Percentiles rank a stretch among this genome's conserved stretches.
phyloP scores from a whole-genome alignment of 2,888 invertebrate genomes.

The Lysandra coridon region DNA sequence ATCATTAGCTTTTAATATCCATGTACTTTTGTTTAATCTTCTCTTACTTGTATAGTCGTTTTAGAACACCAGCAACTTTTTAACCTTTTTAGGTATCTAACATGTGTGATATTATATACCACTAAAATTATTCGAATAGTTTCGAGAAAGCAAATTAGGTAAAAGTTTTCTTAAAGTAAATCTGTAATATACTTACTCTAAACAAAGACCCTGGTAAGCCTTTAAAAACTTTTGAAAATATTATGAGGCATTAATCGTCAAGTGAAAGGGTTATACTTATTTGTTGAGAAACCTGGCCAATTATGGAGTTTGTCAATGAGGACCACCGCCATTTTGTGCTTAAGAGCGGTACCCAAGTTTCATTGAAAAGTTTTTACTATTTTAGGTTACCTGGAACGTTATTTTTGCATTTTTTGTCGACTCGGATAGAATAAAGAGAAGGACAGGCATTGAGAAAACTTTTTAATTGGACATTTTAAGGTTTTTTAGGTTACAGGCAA shows the following conservation, averaged over 20 bases:
- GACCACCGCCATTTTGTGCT: conserved; percentile 30
- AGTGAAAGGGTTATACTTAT: conserved; percentile 28
- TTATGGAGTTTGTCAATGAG: conserved; percentile 35
- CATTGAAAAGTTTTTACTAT: conserved; percentile 31
- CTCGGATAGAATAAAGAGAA: conserved; percentile 19
- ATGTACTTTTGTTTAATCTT: background rate
- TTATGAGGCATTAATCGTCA: conserved; percentile 17
- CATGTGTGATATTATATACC: too few relatives aligned
- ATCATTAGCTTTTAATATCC: background rate
- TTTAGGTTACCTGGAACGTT: conserved; percentile 29
- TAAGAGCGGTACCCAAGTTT: conserved; percentile 30
- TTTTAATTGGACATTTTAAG: conserved; percentile 31
- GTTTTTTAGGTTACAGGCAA: conserved; percentile 29
- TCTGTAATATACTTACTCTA: background rate
- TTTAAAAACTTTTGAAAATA: conserved; percentile 22
- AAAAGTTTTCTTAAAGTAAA: background rate
- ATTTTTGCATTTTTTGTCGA: conserved; percentile 20
- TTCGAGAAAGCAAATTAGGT: background rate
- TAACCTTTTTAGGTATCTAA: background rate
- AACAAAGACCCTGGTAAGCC: background rate
- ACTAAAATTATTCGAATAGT: background rate
- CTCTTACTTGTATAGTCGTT: background rate
- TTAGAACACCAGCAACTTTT: too few relatives aligned
- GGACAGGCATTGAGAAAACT: conserved; percentile 21
- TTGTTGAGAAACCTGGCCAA: conserved; percentile 31